Evolutionary conservation across 2,888 invertebrate species (phyloP), one percentile per base, ranked within the genome.

Genomic region (Flexamia atlantica): DNA sequence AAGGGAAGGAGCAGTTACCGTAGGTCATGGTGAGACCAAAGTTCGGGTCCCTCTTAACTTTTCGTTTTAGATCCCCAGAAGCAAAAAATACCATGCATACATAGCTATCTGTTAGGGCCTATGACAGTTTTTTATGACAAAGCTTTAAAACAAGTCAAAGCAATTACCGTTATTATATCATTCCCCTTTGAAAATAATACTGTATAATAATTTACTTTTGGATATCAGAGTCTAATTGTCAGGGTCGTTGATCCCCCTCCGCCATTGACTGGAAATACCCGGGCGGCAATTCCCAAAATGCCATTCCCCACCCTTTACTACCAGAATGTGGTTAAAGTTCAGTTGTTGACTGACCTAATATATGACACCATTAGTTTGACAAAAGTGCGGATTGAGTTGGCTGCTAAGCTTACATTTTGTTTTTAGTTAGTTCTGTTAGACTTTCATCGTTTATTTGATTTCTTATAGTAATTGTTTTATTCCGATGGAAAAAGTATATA

Each of bases 351-450:
- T 64, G 68, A 64, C 68, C 20, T 23, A 64, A 64, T 23, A 64
- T 23, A n/a, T 23, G 68, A 64, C 68, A 64, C 68, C 68, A 12
- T 64, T 64, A 64, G 68, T 64, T 64, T 64, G 68, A 20, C 68
- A 17, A 12, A 64, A 64, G 68, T 64, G 68, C 68, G 68, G 68
- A 64, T 64, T 64, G 68, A 64, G 68, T 64, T 64, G 68, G 68
- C 68, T 64, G 68, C 68, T 64, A 64, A 64, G 68, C 68, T 64
- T 64, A 64, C 23, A 23, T 64, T 64, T 64, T 14, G 50, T 50
- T 7, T 50, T 50, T 50, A 50, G 50, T 50, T 50, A 64, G 68
- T 64, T 25, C 68, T 64, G 68, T 64, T 64, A 64, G 68, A 64
- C 30, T 64, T 20, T 64, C 68, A 64, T 64, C 23, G 68, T 64